phyloP scores from a whole-genome alignment of 2,797 vertebrate genomes.

The Trachops cirrhosus region DNA sequence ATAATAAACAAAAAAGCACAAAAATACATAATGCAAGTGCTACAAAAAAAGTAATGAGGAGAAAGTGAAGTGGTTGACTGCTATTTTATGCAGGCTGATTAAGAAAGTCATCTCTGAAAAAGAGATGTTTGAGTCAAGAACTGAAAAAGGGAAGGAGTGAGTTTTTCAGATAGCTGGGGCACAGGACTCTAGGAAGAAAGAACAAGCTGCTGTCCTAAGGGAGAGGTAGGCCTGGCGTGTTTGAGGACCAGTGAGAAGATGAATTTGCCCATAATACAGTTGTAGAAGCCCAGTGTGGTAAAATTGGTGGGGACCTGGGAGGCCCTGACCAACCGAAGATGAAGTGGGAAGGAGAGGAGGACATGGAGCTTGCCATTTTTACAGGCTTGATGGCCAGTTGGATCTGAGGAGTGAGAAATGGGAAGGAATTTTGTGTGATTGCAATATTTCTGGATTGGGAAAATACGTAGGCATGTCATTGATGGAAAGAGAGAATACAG shows the following conservation, averaged over 20 bases:
- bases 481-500: neutral
- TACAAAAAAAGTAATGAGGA: neutral
- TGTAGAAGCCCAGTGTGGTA: neutral
- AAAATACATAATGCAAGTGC: neutral
- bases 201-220: neutral
- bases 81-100: neutral
- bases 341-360: neutral
- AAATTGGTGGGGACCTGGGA: neutral
- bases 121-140: neutral
- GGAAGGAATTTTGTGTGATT: neutral
- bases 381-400: neutral
- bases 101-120: neutral
- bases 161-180: no score
- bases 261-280: neutral
- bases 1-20: neutral
- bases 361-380: neutral
- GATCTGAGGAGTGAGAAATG: neutral
- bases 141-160: neutral
- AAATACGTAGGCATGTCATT: neutral
- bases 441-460: neutral
- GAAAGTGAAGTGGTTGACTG: neutral
- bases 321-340: neutral
- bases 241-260: neutral
- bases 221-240: neutral
- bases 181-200: neutral